phyloP scores from a whole-genome alignment of 2,797 vertebrate species.

The Chaetodon trifasciatus region DNA sequence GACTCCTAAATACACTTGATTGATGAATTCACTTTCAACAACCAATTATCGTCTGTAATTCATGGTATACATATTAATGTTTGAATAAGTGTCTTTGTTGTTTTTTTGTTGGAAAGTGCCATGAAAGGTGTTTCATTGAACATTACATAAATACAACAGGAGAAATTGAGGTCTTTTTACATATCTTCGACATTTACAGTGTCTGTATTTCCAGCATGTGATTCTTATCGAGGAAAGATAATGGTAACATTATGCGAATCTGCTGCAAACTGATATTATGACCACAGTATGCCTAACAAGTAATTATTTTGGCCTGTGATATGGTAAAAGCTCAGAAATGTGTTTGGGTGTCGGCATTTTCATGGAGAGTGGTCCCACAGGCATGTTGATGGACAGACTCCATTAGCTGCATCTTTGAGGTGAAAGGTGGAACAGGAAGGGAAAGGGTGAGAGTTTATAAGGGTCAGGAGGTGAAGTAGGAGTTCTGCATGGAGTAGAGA shows the following conservation, averaged over 20 bases:
- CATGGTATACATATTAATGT: conserved; percentile 64
- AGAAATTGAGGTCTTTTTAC: conserved; percentile 69
- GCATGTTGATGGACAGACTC: conserved; percentile 74
- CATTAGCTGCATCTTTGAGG: conserved; percentile 82
- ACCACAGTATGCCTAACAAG: conserved; percentile 33
- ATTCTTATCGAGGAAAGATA: conserved; percentile 67
- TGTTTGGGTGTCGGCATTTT: conserved; percentile 60
- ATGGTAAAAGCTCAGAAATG: conserved; percentile 61
- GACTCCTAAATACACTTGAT: conserved; percentile 63
- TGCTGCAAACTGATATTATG: conserved; percentile 52
- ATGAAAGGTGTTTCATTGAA: conserved; percentile 65
- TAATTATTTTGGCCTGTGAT: conserved; percentile 54
- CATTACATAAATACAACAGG: conserved; percentile 74
- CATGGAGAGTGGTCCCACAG: conserved; percentile 67
- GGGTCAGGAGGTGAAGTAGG: conserved; percentile 96
- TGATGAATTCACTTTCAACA: conserved; percentile 62
- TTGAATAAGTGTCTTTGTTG: conserved; percentile 58
- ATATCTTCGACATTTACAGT: conserved; percentile 77
- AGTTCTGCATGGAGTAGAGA: conserved; percentile 96
- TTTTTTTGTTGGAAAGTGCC: conserved; percentile 66
- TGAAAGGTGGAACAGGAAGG: conserved; percentile 73
- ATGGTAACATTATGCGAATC: conserved; percentile 51
- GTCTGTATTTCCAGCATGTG: conserved; percentile 80
- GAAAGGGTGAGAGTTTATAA: conserved; percentile 75
- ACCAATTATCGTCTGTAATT: conserved; percentile 58